A percentile compares a stretch with the other conserved stretches of the same genome.
Evolutionary conservation across 1,140 invertebrate species (phyloP).

Genomic region (Apocrypta bakeri): DNA sequence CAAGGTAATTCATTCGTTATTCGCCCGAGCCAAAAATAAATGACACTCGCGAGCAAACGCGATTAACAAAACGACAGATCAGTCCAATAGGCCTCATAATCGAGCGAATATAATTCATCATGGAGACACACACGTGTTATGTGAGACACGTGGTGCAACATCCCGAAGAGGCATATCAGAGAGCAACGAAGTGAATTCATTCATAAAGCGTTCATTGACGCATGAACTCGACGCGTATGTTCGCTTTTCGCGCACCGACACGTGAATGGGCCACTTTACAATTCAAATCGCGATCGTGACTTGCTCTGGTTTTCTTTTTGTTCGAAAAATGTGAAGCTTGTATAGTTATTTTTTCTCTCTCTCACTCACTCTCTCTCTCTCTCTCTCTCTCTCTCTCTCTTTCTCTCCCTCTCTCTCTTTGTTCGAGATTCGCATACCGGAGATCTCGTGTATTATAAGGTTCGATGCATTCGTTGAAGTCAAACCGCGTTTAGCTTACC

Average conservation of each 20-base stretch:
- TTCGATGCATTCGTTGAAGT: too few relatives aligned
- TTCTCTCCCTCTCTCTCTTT: too few relatives aligned
- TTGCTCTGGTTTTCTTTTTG: constrained; percentile 3
- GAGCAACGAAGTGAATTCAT: neutral
- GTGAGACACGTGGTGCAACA: neutral
- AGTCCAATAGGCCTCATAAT: too few relatives aligned
- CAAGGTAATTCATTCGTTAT: too few relatives aligned
- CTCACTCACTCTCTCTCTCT: too few relatives aligned
- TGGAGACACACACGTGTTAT: neutral
- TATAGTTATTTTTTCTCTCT: neutral
- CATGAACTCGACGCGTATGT: neutral
- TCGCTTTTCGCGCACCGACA: constrained; percentile 10
- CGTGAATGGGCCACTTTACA: constrained; percentile 39
- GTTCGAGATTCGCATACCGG: too few relatives aligned
- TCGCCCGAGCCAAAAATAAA: too few relatives aligned
- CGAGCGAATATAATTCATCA: neutral
- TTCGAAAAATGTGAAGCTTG: neutral
- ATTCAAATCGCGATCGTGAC: constrained; percentile 30
- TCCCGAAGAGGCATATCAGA: neutral
- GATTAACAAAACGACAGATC: neutral
- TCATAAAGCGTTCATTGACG: constrained; percentile 11
- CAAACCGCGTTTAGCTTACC: too few relatives aligned
- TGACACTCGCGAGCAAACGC: too few relatives aligned
- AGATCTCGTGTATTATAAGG: too few relatives aligned
- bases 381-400: neutral